Evolutionary conservation across 2,113 vertebrate species (phyloP).

Genomic region (Pluvialis apricaria): DNA sequence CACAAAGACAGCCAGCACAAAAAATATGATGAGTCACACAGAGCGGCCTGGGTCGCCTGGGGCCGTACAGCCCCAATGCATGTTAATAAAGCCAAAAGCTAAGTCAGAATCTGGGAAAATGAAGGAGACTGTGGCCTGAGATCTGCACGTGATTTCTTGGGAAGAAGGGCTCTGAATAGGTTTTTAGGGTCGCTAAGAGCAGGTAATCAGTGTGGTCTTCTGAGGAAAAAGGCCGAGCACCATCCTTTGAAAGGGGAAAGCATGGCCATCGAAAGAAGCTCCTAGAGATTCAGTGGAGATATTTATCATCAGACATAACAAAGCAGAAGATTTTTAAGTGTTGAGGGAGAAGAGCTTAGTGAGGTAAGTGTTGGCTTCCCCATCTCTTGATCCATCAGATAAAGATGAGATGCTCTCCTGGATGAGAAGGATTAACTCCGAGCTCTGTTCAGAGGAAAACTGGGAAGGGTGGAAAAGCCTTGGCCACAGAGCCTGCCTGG

Average conservation of each 20-base stretch:
- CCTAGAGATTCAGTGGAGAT: neutral
- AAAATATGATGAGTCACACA: neutral
- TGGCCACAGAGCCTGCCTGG: neutral
- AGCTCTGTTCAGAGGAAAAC: neutral
- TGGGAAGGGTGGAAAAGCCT: neutral
- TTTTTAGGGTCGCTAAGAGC: neutral
- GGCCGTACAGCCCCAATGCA: neutral
- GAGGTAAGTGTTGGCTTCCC: neutral
- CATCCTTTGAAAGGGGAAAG: neutral
- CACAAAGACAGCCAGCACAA: neutral
- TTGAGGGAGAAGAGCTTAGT: neutral
- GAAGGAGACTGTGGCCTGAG: neutral
- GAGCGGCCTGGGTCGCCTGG: neutral
- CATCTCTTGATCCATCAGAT: neutral
- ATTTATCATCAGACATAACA: neutral
- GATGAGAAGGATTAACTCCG: neutral
- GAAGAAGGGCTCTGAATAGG: neutral
- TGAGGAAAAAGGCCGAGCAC: neutral
- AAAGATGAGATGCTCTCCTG: neutral
- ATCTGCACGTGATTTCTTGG: neutral
- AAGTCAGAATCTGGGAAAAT: neutral
- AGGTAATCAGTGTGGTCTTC: neutral
- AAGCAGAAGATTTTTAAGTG: neutral
- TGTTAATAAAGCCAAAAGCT: neutral
- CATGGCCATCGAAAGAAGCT: neutral